Evolutionary conservation across 2,888 invertebrate species (phyloP).

Genomic region (Glaucopsyche alexis): DNA sequence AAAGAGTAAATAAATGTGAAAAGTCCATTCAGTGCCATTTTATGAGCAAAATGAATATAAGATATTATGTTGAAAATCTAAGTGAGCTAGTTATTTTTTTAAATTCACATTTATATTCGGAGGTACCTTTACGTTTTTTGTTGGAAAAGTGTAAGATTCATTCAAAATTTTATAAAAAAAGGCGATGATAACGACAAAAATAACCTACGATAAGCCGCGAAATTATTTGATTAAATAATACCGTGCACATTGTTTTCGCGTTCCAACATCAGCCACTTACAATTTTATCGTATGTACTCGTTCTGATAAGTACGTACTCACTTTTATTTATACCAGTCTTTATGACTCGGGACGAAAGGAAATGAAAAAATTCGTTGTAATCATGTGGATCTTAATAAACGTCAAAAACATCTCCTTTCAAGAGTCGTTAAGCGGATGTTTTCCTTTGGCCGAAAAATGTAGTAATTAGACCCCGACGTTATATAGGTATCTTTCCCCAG

Average conservation of each 20-base stretch:
- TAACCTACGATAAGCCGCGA: too few relatives aligned
- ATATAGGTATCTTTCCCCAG: not conserved
- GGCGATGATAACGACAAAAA: too few relatives aligned
- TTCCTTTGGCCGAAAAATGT: conserved; percentile 17
- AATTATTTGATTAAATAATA: too few relatives aligned
- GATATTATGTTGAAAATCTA: not conserved
- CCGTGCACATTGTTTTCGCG: too few relatives aligned
- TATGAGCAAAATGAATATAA: conserved; percentile 1
- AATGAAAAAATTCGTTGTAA: conserved; percentile 10
- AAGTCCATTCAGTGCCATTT: conserved; percentile 6
- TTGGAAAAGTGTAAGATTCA: not conserved
- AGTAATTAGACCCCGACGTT: not conserved
- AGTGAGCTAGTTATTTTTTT: not conserved
- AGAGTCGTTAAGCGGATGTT: conserved; percentile 13
- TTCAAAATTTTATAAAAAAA: not conserved
- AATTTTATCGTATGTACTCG: not conserved
- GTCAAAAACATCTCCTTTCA: conserved; percentile 19
- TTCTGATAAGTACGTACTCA: not conserved
- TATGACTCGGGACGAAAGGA: not conserved
- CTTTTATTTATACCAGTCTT: not conserved
- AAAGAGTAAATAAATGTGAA: conserved; percentile 23
- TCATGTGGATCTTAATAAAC: conserved; percentile 20
- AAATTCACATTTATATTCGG: not conserved
- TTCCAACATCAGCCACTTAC: not conserved
- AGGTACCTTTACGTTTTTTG: not conserved